Evolutionary conservation across 2,113 vertebrate genomes (phyloP).

Genomic region (Gymnobelideus leadbeateri): DNA sequence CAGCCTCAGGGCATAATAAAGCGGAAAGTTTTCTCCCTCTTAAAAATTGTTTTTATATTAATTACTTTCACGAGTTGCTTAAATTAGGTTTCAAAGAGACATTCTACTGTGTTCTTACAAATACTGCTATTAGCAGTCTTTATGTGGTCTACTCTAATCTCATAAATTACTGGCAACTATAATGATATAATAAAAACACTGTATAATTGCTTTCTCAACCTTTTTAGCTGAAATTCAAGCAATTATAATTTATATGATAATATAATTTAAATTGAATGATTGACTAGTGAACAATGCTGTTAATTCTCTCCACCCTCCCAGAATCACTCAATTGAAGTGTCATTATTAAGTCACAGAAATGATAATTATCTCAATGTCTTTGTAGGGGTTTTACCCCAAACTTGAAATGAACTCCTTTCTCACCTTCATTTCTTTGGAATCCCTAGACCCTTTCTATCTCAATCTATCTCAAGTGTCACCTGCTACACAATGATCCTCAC

Average conservation of each 20-base stretch:
- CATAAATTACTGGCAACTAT: constrained; percentile 45
- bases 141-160: constrained; percentile 45
- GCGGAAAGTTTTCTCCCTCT: constrained; percentile 29
- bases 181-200: constrained; percentile 32
- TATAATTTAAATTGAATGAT: constrained; percentile 55
- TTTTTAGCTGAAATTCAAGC: constrained; percentile 43
- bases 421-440: not conserved
- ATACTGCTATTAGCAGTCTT: constrained; percentile 47
- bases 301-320: not conserved
- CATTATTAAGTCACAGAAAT: not conserved
- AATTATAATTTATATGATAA: constrained; percentile 40
- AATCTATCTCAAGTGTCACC: not conserved
- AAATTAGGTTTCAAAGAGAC: constrained; percentile 67
- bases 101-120: constrained; percentile 50
- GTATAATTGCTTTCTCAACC: constrained; percentile 32
- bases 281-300: constrained; percentile 18
- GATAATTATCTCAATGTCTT: not conserved
- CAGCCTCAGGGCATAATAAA: constrained; percentile 46
- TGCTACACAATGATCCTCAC: not conserved
- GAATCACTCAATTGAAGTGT: not conserved
- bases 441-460: not conserved
- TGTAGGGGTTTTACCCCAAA: not conserved
- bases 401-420: not conserved
- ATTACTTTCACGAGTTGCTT: constrained; percentile 49
- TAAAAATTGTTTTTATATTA: constrained; percentile 53